Evolutionary conservation across 2,888 invertebrate genomes (phyloP).

Genomic region (Cataglyphis altisquamis): DNA sequence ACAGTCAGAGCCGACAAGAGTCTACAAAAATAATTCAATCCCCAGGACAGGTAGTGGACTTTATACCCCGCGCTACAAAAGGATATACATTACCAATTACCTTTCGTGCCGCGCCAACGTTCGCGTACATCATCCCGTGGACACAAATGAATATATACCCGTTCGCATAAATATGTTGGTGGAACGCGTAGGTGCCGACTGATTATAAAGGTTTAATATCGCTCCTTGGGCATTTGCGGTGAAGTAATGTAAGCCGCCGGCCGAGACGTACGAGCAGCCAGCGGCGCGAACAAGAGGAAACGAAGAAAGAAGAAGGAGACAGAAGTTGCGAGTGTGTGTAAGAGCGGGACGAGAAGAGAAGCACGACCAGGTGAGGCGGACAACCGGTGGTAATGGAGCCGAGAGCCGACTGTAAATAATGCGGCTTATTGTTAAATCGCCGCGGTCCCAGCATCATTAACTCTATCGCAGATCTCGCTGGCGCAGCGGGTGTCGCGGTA

Average conservation of each 20-base stretch:
- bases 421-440: slow-evolving; percentile 83
- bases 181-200: slow-evolving; percentile 73
- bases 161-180: slow-evolving; percentile 68
- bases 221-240: slow-evolving; percentile 68
- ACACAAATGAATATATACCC: slow-evolving; percentile 53
- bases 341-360: slow-evolving; percentile 30
- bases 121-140: slow-evolving; percentile 50
- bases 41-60: slow-evolving; percentile 20
- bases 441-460: slow-evolving; percentile 83
- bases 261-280: slow-evolving; percentile 61
- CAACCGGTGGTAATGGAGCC: slow-evolving; percentile 77
- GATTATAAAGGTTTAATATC: slow-evolving; percentile 76
- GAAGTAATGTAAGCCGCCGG: slow-evolving; percentile 70
- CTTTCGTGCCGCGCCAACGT: slow-evolving; percentile 48
- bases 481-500: slow-evolving; percentile 84
- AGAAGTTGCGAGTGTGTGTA: slow-evolving; percentile 27
- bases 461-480: slow-evolving; percentile 83
- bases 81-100: slow-evolving; percentile 54
- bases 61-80: slow-evolving; percentile 37
- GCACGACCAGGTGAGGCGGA: slow-evolving; percentile 73
- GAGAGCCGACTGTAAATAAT: slow-evolving; percentile 82
- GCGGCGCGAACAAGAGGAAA: slow-evolving; percentile 33
- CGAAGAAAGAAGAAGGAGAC: slow-evolving; percentile 21
- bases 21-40: slow-evolving; percentile 44
- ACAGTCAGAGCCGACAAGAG: background rate